Percentiles rank a stretch among this genome's conserved stretches.
These are phyloP conservation scores for Anguilla megastoma DNA, from an alignment of 2,797 vertebrate species.

Conservation along the genomic window DNA sequence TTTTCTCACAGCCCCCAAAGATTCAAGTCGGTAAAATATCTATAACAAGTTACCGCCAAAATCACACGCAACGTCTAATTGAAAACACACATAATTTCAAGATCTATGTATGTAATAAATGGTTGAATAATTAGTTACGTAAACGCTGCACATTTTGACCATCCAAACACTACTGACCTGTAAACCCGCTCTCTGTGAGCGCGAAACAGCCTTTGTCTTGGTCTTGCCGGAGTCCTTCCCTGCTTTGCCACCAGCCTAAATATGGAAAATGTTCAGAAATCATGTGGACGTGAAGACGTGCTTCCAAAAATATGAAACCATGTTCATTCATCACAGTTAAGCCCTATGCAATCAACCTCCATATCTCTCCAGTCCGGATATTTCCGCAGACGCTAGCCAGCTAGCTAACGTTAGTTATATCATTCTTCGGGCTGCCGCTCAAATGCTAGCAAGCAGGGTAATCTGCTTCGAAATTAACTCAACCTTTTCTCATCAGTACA, in stretches of 20 bases:
- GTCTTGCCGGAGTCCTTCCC: conserved; percentile 96
- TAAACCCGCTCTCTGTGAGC: conserved; percentile 92
- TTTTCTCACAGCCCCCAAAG: background rate
- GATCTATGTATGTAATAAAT: background rate
- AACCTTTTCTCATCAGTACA: background rate
- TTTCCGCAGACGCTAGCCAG: background rate
- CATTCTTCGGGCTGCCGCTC: conserved; percentile 13
- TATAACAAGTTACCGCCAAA: background rate
- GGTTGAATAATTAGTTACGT: background rate
- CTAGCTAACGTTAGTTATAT: background rate
- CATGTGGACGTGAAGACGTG: conserved; percentile 19
- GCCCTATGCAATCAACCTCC: background rate
- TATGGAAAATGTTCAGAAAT: background rate
- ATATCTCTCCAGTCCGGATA: background rate
- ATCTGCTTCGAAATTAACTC: background rate
- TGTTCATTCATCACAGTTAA: background rate
- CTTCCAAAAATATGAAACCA: background rate
- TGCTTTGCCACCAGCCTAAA: conserved; percentile 91
- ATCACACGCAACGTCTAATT: background rate
- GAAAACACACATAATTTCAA: background rate
- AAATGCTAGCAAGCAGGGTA: background rate
- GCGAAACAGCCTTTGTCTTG: conserved; percentile 93
- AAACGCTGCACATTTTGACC: background rate
- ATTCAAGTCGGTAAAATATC: background rate
- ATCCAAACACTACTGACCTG: conserved; percentile 73